Percentiles rank a stretch among this genome's conserved stretches.
Conservation (phyloP, 2,888 invertebrate species). For the Antitype chi region DNA sequence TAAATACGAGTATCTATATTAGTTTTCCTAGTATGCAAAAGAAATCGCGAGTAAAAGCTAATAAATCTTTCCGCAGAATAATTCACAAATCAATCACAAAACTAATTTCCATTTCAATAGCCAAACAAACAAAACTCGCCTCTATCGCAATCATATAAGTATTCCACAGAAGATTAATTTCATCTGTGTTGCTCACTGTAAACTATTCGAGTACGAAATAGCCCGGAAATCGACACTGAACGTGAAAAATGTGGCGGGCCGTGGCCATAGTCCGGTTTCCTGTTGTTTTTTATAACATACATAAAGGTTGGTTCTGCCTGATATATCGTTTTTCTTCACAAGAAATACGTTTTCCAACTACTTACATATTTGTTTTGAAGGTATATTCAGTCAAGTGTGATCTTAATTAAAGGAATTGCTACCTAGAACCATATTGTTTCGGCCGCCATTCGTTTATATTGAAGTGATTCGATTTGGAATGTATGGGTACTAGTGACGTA, state of each 20-base stretch:
- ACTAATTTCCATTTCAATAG: slow-evolving; percentile 16
- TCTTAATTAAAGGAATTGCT: no score
- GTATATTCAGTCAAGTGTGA: background rate
- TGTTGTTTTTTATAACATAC: slow-evolving; percentile 54
- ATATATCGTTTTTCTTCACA: slow-evolving; percentile 2
- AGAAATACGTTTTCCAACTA: no score
- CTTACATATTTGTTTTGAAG: background rate
- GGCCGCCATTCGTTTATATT: background rate
- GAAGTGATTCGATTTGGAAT: background rate
- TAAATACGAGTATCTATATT: background rate
- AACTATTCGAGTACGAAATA: slow-evolving; percentile 58
- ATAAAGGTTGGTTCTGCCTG: slow-evolving; percentile 11
- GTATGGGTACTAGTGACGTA: background rate
- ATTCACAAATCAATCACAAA: slow-evolving; percentile 15
- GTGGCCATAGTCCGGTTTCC: slow-evolving; percentile 41
- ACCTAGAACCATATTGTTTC: background rate
- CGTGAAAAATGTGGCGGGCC: slow-evolving; percentile 58
- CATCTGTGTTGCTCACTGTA: slow-evolving; percentile 44
- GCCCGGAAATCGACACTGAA: slow-evolving; percentile 61
- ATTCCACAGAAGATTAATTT: slow-evolving; percentile 44
- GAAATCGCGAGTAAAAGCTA: background rate
- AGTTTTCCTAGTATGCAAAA: background rate
- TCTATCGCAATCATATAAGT: slow-evolving; percentile 1
- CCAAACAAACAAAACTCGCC: background rate
- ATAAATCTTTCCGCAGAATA: background rate